Conservation (phyloP, 2,113 vertebrate species). For the Vicugna pacos region DNA sequence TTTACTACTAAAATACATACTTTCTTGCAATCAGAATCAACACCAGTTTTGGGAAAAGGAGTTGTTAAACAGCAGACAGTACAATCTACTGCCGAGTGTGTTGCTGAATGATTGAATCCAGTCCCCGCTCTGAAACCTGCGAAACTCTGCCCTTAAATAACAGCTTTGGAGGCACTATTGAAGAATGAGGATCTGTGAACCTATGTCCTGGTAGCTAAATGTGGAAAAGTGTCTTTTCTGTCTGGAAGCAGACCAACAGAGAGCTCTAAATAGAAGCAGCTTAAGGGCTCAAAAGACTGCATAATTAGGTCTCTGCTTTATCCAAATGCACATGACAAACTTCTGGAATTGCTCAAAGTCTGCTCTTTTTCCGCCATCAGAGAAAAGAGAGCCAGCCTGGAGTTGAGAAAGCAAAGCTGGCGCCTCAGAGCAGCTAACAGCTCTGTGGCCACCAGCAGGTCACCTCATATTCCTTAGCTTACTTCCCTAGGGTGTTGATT, state of each 20-base stretch:
- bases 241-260: slow-evolving; percentile 65
- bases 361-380: background rate
- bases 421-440: background rate
- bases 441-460: background rate
- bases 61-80: background rate
- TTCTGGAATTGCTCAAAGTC: slow-evolving; percentile 39
- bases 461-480: background rate
- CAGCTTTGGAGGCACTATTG: background rate
- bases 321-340: slow-evolving; percentile 47
- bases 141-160: slow-evolving; percentile 35
- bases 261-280: slow-evolving; percentile 63
- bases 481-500: background rate
- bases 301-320: slow-evolving; percentile 66
- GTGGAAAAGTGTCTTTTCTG: slow-evolving; percentile 52
- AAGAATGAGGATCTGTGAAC: slow-evolving; percentile 52
- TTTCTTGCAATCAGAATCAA: slow-evolving; percentile 41
- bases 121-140: background rate
- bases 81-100: background rate
- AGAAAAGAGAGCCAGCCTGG: background rate
- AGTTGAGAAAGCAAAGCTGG: background rate
- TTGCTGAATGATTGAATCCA: background rate
- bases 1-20: background rate
- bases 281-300: slow-evolving; percentile 53
- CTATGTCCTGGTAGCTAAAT: slow-evolving; percentile 35
- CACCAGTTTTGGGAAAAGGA: background rate